A percentile compares a stretch with the other conserved stretches of the same genome.
Conservation (phyloP, 2,888 invertebrate species). For the Pandemis corylana region DNA sequence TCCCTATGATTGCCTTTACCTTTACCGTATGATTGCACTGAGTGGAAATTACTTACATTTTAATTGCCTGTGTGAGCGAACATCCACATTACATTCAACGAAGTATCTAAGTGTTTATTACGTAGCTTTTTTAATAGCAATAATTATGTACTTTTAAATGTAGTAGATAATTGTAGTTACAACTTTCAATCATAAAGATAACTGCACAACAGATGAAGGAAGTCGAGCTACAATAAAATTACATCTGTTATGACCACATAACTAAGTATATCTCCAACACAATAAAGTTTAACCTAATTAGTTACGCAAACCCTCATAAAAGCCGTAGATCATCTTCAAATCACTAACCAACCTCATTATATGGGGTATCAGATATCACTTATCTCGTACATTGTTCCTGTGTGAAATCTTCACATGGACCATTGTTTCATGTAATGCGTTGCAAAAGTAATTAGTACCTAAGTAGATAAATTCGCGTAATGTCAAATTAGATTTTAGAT, state of each 20-base stretch:
- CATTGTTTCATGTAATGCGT: slow-evolving; percentile 26
- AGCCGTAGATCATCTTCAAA: slow-evolving; percentile 34
- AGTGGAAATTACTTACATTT: no score
- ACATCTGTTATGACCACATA: not conserved
- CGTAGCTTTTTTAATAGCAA: not conserved
- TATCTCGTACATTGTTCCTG: slow-evolving; percentile 34
- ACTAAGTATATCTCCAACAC: not conserved
- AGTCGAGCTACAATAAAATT: not conserved
- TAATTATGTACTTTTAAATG: not conserved
- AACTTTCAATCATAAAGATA: not conserved
- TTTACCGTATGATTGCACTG: no score
- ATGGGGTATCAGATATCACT: slow-evolving; percentile 25
- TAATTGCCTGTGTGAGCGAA: no score
- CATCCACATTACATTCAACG: no score
- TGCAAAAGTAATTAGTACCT: slow-evolving; percentile 34
- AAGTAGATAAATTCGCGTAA: slow-evolving; percentile 25
- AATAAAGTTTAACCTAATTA: slow-evolving; percentile 9
- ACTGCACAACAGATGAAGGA: not conserved
- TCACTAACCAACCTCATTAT: slow-evolving; percentile 33
- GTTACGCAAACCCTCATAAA: slow-evolving; percentile 30
- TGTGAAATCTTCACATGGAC: slow-evolving; percentile 29
- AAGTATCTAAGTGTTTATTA: not conserved
- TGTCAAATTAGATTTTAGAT: not conserved
- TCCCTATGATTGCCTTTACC: no score
- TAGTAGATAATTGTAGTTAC: not conserved